These are phyloP conservation scores for Aricia agestis DNA, from an alignment of 1,140 invertebrate genomes.

Conservation along the genomic window DNA sequence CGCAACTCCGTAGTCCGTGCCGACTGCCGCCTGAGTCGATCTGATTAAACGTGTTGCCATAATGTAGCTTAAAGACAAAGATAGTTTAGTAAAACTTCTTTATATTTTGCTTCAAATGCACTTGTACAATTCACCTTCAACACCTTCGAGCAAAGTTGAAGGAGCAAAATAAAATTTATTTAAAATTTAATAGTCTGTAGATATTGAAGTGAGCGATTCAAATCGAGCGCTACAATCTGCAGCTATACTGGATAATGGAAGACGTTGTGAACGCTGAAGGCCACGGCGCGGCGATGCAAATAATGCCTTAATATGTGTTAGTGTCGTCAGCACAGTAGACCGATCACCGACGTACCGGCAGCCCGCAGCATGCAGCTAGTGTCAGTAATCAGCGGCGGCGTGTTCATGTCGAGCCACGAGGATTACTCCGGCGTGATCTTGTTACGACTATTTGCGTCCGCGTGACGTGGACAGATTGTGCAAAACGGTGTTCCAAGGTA, in stretches of 20 bases:
- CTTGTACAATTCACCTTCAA: no score
- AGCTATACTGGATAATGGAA: neutral
- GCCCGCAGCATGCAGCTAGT: neutral
- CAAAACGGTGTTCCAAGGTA: neutral
- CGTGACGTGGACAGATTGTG: neutral
- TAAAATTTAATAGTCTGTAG: neutral
- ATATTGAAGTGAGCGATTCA: neutral
- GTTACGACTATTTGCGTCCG: neutral
- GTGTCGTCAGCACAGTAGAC: neutral
- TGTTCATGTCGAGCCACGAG: neutral
- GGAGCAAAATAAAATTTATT: neutral
- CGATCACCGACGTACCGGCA: neutral
- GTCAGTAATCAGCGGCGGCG: no score
- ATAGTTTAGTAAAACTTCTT: neutral
- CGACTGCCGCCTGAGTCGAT: no score
- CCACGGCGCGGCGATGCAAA: neutral
- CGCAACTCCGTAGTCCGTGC: no score
- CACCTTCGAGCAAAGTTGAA: neutral
- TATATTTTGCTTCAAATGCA: neutral
- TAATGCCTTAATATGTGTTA: neutral
- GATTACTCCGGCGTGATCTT: neutral
- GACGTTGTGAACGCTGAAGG: neutral
- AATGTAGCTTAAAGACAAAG: no score
- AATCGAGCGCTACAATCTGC: neutral
- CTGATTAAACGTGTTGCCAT: no score